Evolutionary conservation across 2,888 invertebrate species (phyloP), one percentile per base, ranked within the genome.

Genomic region (Diplolepis rosae): DNA sequence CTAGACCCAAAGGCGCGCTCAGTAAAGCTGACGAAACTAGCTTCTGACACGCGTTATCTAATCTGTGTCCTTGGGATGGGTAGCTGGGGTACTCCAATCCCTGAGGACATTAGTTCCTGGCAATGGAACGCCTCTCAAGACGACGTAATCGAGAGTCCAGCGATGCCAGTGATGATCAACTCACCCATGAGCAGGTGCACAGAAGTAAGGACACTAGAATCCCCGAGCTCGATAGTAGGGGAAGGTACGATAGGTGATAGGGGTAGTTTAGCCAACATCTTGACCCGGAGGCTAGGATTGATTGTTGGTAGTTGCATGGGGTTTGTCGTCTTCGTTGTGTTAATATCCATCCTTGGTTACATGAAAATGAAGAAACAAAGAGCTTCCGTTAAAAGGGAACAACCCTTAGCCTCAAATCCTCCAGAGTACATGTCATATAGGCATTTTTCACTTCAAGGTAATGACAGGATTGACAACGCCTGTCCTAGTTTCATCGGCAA

Each of bases 231-330:
- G 54, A 87, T 92, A 68, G 89, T 90, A 45, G 90, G 90, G 45
- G 91, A 91, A 48, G 90, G 91, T 68, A 91, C 92, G 22, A 84
- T 93, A 75, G 92, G 93, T 15, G 93, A 93, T 82, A 92, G 93
- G 24, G 93, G 93, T 27, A 92, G 92, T 24, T 92, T 94, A 56
- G 93, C 93, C 74, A 95, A 94, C 72, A 93, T 96, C 83, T 90
- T 96, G 54, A 95, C 95, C 1, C 91, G 96, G 71, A 91, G 96
- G 74, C 90, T 96, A 68, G 96, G 96, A 39, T 92, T 96, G 77
- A 95, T 96, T 80, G 94, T 96, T 69, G 96, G 96, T 69, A 95
- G 95, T 87, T 95, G 95, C 84, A 93, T 96, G 91, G 96, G 96
- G 69, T 94, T 95, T 83, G 92, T 96, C 76, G 95, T 96, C 66